Conservation (phyloP, 1,140 invertebrate genomes). For the Streblospio benedicti region DNA sequence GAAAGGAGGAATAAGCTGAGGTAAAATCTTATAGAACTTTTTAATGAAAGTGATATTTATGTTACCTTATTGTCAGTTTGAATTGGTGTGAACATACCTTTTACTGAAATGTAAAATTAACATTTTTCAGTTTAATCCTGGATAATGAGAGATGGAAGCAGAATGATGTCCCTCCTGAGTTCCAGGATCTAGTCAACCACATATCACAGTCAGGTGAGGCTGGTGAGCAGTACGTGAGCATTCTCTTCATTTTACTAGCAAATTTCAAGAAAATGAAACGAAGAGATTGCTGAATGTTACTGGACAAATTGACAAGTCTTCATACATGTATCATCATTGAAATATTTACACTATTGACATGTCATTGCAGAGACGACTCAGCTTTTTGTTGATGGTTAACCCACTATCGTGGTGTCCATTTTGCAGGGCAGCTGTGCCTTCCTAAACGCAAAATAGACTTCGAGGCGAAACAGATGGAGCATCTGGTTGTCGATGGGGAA, state of each 20-base stretch:
- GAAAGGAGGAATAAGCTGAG: constrained; percentile 77
- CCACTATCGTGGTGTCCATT: too few species aligned
- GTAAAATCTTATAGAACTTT: constrained; percentile 34
- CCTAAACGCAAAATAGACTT: too few species aligned
- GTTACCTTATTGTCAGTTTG: not conserved
- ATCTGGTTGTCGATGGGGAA: not conserved
- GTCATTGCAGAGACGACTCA: too few species aligned
- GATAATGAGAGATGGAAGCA: constrained; percentile 89
- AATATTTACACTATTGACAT: too few species aligned
- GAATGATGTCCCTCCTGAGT: constrained; percentile 78
- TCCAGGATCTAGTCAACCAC: constrained; percentile 73
- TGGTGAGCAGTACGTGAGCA: too few species aligned
- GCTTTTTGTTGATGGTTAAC: too few species aligned
- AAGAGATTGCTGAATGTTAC: too few species aligned
- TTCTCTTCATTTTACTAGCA: too few species aligned
- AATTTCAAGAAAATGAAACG: too few species aligned
- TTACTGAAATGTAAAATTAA: not conserved
- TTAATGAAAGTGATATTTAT: not conserved
- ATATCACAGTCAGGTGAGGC: constrained; percentile 49
- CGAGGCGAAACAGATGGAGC: too few species aligned
- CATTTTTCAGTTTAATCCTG: constrained; percentile 53
- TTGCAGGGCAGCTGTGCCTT: too few species aligned
- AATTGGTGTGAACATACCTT: not conserved
- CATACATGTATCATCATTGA: not conserved
- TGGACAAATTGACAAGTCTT: too few species aligned